Base-by-base conservation (phyloP, 2,797 vertebrate species). In the Esox masquinongy region DNA sequence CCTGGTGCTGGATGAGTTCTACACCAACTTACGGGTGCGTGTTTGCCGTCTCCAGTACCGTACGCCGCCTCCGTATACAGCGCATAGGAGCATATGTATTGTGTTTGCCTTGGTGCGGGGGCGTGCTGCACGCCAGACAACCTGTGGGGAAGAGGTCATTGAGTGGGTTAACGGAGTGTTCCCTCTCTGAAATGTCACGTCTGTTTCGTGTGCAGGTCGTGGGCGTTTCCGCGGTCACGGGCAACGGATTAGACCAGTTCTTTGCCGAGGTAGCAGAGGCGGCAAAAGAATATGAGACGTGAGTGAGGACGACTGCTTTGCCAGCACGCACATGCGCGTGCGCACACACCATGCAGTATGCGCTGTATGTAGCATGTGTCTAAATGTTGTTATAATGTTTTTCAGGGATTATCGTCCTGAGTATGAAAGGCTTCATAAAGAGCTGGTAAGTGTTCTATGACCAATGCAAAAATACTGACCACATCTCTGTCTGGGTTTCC, bases 1-100 rank as follows among this genome's bases (percentile, higher is more conserved):
- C 83, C 94, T 99, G 81, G 97, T 99, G 26, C 90, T 99, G 86
- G 97, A 99, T 59, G 97, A 98, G 83, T 99, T 99, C 90, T 99
- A 99, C 91, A 92, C 93, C 78, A 94, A 93, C 66, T 86, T 97
- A 50, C 92, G 95, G 91, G 96, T 96, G 43, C 59, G 75, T 19
- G 29, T 43, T 43, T 66, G 66, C 63, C 56, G 43, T 64, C 66
- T 64, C 66, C 22, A 56, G 53, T 43, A 24, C 29, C 2, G 3
- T 31, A 47, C 17, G 24, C 9, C 15, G 14, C 22, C 7, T 47
- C 39, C 0, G 12, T 71, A 34, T n/a, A 59, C 53, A 59, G 9
- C 19, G 6, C 53, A 8, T 6, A 4, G 56, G 24, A 61, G 9
- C 11, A 1, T 59, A 59, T 59, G 53, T 59, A 1, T 15, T 76